Evolutionary conservation across 2,113 vertebrate species (phyloP).

Genomic region (Chamaetylas fuelleborni): DNA sequence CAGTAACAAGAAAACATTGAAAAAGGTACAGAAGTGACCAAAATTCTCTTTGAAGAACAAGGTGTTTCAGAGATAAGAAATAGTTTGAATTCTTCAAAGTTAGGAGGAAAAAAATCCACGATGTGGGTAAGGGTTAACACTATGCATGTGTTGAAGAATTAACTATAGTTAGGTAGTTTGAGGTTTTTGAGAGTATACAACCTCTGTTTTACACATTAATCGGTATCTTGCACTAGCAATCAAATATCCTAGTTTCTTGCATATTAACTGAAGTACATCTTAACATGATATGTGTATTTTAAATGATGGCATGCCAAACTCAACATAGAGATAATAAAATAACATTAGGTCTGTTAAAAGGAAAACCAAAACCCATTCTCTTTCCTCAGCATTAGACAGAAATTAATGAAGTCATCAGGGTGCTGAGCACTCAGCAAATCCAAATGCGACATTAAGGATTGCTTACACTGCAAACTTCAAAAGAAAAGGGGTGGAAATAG

Average conservation of each 20-base stretch:
- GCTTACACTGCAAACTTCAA: conserved; percentile 1
- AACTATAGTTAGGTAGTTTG: not conserved
- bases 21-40: not conserved
- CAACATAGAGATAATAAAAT: not conserved
- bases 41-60: conserved; percentile 2
- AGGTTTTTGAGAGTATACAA: not conserved
- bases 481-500: not conserved
- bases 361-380: not conserved
- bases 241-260: not conserved
- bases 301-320: not conserved
- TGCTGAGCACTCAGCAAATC: not conserved
- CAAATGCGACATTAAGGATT: not conserved
- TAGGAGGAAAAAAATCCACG: not conserved
- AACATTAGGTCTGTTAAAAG: not conserved
- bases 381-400: not conserved
- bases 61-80: not conserved
- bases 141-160: not conserved
- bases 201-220: not conserved
- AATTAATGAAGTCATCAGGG: conserved; percentile 20
- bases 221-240: not conserved
- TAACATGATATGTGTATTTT: not conserved
- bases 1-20: not conserved
- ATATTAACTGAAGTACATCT: not conserved
- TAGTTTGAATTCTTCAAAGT: not conserved
- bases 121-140: not conserved